phyloP scores from a whole-genome alignment of 1,140 invertebrate species.

The Mizuhopecten yessoensis region DNA sequence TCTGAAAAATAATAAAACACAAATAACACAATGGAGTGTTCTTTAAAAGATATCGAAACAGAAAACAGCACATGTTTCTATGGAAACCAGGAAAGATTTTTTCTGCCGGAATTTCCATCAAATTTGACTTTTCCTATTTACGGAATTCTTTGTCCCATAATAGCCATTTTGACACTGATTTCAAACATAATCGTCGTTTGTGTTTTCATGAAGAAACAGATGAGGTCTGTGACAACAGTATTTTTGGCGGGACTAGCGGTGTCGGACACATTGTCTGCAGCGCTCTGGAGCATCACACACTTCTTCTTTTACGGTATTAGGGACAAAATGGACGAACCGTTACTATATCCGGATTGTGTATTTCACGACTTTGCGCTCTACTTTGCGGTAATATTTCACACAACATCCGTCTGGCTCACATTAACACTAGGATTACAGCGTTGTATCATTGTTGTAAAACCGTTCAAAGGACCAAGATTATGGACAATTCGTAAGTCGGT shows the following conservation, averaged over 20 bases:
- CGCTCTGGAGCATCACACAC: conserved; percentile 52
- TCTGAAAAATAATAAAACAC: too few relatives aligned
- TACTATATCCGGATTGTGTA: conserved; percentile 46
- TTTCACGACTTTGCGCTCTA: conserved; percentile 55
- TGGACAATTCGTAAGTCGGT: conserved; percentile 63
- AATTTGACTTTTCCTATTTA: conserved; percentile 1
- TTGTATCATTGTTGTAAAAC: conserved; percentile 60
- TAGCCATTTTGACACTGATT: neutral
- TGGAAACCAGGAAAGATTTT: neutral
- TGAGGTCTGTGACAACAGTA: conserved; percentile 43
- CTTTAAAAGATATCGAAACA: neutral
- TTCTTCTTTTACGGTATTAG: conserved; percentile 53
- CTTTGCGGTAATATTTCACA: conserved; percentile 59
- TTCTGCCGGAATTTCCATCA: neutral
- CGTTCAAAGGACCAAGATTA: conserved; percentile 61
- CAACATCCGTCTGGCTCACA: conserved; percentile 62
- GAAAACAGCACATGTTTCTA: conserved; percentile 28
- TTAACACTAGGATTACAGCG: conserved; percentile 62
- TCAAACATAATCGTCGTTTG: neutral
- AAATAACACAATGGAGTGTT: conserved; percentile 29
- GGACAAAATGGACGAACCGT: conserved; percentile 30
- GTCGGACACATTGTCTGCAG: conserved; percentile 48
- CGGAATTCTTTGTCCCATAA: neutral
- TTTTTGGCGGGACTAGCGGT: conserved; percentile 54
- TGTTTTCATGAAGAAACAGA: neutral